Base-by-base conservation (phyloP, 2,797 vertebrate species). In the Trematomus bernacchii region DNA sequence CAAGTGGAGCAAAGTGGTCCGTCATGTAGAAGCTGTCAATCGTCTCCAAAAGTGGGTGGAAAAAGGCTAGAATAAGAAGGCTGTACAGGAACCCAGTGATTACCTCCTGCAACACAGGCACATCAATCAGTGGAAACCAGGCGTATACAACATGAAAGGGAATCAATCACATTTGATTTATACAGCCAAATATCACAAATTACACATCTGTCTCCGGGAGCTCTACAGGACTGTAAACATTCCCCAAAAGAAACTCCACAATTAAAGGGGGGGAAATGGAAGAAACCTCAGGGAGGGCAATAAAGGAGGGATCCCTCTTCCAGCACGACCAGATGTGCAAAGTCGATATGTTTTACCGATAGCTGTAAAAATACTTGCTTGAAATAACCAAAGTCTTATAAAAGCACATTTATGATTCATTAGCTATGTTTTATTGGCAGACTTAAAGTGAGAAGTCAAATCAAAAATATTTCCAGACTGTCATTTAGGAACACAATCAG, bases 21-120 rank as follows among this genome's bases (percentile, higher is more conserved):
- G 91, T 96, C 94, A 98, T 95, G 90, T 99, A 98, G 96, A 98
- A 99, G 78, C 72, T 93, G 92, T 99, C 98, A 23, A 99, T 97
- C 89, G 93, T 85, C 59, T 96, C 97, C 93, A 99, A 88, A 77
- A 94, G 14, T 0, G 96, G 97, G 80, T 96, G 95, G 94, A 99
- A 96, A 88, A 96, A 83, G 73, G 94, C 79, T 19, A 99, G 88
- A 90, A 99, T 96, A 63, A 98, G 94, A 75, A 99, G 89, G 84
- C 95, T 95, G 87, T 97, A 99, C 9, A 99, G 93, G 93, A 99
- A 97, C 75, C 98, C 98, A 43, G 95, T 96, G 83, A 99, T 97
- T 65, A 99, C 96, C 85, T 99, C 98, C 98, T 99, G 94, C 77
- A 92, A 90, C 55, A 92, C 12, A 91, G 65, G 30, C 4, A 77